Base-by-base conservation (phyloP, 1,140 invertebrate genomes). In the Hypothenemus hampei region DNA sequence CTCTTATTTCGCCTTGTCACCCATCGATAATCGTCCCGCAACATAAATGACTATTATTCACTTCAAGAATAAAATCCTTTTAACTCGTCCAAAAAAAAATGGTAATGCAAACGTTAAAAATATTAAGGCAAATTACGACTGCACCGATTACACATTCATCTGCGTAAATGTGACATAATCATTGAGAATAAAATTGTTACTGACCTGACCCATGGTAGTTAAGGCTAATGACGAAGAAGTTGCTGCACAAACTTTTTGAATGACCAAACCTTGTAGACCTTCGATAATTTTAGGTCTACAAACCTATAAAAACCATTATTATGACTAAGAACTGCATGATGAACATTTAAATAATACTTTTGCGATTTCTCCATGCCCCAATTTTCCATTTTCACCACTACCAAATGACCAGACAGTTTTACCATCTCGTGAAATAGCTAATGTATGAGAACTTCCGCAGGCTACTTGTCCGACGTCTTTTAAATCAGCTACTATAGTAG, bases 331-430 rank as follows among this genome's bases (percentile, higher is more conserved):
- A 39, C 36, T 2, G 36, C 4, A 43, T 10, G 11, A 20, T n/a
- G 1, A 2, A 43, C 16, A 22, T 46, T 2, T 26, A 7, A 10
- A 13, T 19, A 43, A 16, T 44, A 57, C 55, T 61, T 73, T 74
- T 47, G 70, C 74, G 56, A 75, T 78, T 51, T 82, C 78, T 26
- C 79, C 81, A 64, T 83, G 76, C 2, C 82, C 82, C 13, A 83
- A 65, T 68, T 82, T 81, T 13, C 81, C 81, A 67, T 76, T 74
- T 62, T 83, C 81, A 31, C 76, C 77, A 36, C 72, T 75, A 7
- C 82, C 82, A 71, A 83, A 84, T 8, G 81, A 82, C 82, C 82
- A 85, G 0, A 83, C 77, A 10, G 76, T 82, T 66, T 77, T 73
- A 0, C 81, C 81, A 74, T 83, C 81, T 40, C 69, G 69, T 2